These are phyloP conservation scores for Empis stercorea DNA, from an alignment of 2,888 invertebrate genomes.

Conservation along the genomic window DNA sequence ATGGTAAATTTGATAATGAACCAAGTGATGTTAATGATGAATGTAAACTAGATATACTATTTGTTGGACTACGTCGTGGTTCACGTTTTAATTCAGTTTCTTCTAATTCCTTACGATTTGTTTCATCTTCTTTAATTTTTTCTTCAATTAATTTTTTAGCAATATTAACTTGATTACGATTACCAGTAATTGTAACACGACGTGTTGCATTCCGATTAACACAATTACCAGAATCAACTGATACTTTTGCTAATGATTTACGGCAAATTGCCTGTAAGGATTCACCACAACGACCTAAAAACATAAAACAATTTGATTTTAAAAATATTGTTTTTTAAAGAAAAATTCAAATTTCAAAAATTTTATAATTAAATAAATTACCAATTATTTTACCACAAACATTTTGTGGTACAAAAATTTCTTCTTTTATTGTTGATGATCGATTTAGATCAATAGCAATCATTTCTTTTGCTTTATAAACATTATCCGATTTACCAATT, in stretches of 20 bases:
- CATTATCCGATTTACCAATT: constrained; percentile 50
- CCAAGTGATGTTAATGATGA: constrained; percentile 32
- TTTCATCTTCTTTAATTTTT: constrained; percentile 45
- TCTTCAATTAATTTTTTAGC: constrained; percentile 61
- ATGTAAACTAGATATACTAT: constrained; percentile 31
- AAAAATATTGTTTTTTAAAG: too few species aligned
- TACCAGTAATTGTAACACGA: constrained; percentile 45
- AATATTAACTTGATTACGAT: constrained; percentile 56
- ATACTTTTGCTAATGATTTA: constrained; percentile 58
- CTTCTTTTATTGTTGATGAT: constrained; percentile 52
- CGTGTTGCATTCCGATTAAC: constrained; percentile 22
- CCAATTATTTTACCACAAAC: constrained; percentile 62
- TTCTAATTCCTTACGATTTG: constrained; percentile 37
- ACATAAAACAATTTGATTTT: neutral
- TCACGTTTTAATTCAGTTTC: constrained; percentile 37
- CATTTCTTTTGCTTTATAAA: constrained; percentile 57
- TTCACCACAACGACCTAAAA: constrained; percentile 51
- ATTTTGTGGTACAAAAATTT: constrained; percentile 51
- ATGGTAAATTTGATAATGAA: constrained; percentile 22
- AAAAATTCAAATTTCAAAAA: too few species aligned
- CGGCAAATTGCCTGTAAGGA: constrained; percentile 57
- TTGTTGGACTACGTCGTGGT: constrained; percentile 37
- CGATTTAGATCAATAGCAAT: constrained; percentile 55
- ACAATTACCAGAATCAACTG: constrained; percentile 39
- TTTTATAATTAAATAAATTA: constrained; percentile 14